Percentiles rank a stretch among this genome's conserved stretches.
Evolutionary conservation across 2,888 invertebrate species (phyloP).

Genomic region (Metacarcinus magister): DNA sequence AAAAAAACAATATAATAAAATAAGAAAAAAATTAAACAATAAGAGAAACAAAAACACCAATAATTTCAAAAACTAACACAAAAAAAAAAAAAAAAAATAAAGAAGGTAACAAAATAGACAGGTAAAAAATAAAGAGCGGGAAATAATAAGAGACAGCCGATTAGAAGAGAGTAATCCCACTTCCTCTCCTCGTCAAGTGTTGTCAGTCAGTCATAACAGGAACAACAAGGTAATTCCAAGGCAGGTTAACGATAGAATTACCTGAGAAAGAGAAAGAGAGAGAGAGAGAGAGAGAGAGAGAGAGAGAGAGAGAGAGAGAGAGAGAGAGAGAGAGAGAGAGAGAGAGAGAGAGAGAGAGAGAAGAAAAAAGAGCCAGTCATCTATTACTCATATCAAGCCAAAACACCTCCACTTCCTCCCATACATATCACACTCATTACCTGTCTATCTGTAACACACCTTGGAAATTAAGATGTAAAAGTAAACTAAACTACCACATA

Average conservation of each 20-base stretch:
- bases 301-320: conserved; percentile 48
- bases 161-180: neutral
- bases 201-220: neutral
- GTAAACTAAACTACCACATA: too few relatives aligned
- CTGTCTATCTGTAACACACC: too few relatives aligned
- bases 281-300: conserved; percentile 46
- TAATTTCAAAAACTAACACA: neutral
- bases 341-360: conserved; percentile 50
- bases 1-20: neutral
- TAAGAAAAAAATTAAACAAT: neutral
- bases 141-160: too few relatives aligned
- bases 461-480: too few relatives aligned
- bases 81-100: neutral
- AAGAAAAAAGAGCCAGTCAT: neutral
- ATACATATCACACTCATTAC: too few relatives aligned
- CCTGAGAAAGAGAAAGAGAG: neutral
- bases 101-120: neutral
- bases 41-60: neutral
- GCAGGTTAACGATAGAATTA: neutral
- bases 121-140: neutral
- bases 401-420: too few relatives aligned
- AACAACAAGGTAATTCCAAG: neutral
- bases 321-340: conserved; percentile 29
- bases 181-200: neutral
- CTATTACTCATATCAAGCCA: too few relatives aligned